Evolutionary conservation across 1,140 invertebrate species (phyloP).

Genomic region (Penaeus vannamei): DNA sequence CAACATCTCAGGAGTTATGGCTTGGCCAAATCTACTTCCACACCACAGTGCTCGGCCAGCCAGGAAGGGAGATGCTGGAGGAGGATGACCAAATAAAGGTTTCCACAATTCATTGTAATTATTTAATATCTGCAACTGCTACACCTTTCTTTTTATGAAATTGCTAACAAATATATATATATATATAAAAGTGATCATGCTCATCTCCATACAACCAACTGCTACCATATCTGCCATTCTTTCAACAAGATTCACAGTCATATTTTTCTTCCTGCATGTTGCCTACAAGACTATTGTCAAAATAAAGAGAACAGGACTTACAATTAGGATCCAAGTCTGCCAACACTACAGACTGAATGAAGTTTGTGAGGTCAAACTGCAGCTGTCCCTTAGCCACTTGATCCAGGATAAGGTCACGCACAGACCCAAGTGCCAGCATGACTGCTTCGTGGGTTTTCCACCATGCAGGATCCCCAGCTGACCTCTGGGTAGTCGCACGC

Average conservation of each 20-base stretch:
- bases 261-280: too few relatives aligned
- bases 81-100: not conserved
- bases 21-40: constrained; percentile 79
- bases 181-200: not conserved
- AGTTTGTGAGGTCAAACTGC: constrained; percentile 80
- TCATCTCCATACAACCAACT: constrained; percentile 10
- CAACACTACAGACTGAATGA: constrained; percentile 76
- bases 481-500: constrained; percentile 74
- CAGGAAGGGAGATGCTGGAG: constrained; percentile 78
- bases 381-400: constrained; percentile 74
- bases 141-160: not conserved
- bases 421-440: constrained; percentile 77
- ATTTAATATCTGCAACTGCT: too few relatives aligned
- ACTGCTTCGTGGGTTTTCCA: constrained; percentile 86
- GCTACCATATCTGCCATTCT: not conserved
- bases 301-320: constrained; percentile 68
- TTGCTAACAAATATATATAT: not conserved
- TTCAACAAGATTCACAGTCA: constrained; percentile 17
- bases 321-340: constrained; percentile 73
- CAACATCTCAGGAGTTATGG: constrained; percentile 76
- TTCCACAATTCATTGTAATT: too few relatives aligned
- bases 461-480: constrained; percentile 76
- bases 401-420: constrained; percentile 74
- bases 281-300: not conserved
- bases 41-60: constrained; percentile 82